Evolutionary conservation across 1,140 invertebrate genomes (phyloP).

Genomic region (Drosophila parabipectinata): DNA sequence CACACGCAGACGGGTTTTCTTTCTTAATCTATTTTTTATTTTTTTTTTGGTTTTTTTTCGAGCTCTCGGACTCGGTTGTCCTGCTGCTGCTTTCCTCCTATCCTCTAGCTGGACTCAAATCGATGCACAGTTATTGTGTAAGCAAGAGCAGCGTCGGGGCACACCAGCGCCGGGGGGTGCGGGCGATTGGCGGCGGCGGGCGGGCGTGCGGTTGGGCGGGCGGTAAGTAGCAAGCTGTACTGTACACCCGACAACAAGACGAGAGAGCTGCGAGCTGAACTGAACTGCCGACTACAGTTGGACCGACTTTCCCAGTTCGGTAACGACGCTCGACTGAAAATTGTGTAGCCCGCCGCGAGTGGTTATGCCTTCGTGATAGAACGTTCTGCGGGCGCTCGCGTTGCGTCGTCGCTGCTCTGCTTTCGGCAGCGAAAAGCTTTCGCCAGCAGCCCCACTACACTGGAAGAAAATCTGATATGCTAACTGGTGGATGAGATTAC

Average conservation of each 20-base stretch:
- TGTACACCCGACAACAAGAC: slow-evolving; percentile 80
- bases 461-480: not conserved
- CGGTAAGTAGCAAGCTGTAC: slow-evolving; percentile 70
- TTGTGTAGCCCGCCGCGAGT: slow-evolving; percentile 80
- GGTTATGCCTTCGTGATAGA: slow-evolving; percentile 77
- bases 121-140: slow-evolving; percentile 82
- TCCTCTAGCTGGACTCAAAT: slow-evolving; percentile 67
- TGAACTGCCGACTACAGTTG: slow-evolving; percentile 53
- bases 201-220: slow-evolving; percentile 45
- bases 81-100: slow-evolving; percentile 71
- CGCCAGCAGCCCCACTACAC: slow-evolving; percentile 29
- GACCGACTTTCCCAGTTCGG: slow-evolving; percentile 82
- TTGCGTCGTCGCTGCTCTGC: slow-evolving; percentile 6
- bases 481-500: not conserved
- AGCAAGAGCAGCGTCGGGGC: slow-evolving; percentile 63
- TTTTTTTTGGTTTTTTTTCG: slow-evolving; percentile 13
- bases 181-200: slow-evolving; percentile 55
- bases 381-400: slow-evolving; percentile 46
- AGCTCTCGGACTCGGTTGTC: slow-evolving; percentile 46
- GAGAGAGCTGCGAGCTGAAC: slow-evolving; percentile 61
- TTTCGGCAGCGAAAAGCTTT: slow-evolving; percentile 53
- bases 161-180: slow-evolving; percentile 70
- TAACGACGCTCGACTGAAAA: slow-evolving; percentile 84
- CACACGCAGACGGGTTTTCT: slow-evolving; percentile 37
- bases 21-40: slow-evolving; percentile 13